Evolutionary conservation across 2,797 vertebrate species (phyloP), one percentile per base, ranked within the genome.

Genomic region (Lagocephalus sceleratus): DNA sequence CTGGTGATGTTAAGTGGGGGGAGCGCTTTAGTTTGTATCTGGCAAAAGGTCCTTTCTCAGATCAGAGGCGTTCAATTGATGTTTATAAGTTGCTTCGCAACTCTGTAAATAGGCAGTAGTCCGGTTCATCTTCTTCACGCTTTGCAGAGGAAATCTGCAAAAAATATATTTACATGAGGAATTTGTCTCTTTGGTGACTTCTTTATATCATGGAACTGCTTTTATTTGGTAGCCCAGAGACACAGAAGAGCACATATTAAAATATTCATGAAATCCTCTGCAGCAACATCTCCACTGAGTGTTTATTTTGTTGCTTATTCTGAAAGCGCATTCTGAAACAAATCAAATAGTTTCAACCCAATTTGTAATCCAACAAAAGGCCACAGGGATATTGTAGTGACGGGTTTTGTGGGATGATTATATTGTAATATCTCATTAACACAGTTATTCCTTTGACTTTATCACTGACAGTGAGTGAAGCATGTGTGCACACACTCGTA

Each of bases 381-480:
- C 12, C 32, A 12, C 11, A 5, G 32, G 32, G 5, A 35, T 35
- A 14, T 35, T 12, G 32, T 14, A 35, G 3, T 14, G 9, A 20
- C 15, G 2, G 19, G 38, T n/a, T 22, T 41, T 11, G 5, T 42
- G 23, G 6, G 15, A 20, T 15, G 23, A 12, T 60, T 9, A 17
- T 51, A n/a, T 26, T 32, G 41, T 20, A 3, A 42, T 32, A 29
- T 46, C 16, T 43, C 0, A 20, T 51, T 40, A 15, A 25, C 1
- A 17, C 20, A 17, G 4, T 49, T 53, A 21, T 47, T 21, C 19
- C 19, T 51, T 12, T 35, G 45, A 41, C 20, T 23, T 2, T 38
- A 46, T 71, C 57, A 51, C 14, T 20, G 38, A 20, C 43, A 38
- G 48, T 42, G 50, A 56, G 43, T 53, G 40, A 69, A 73, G 6